Evolutionary conservation across 2,888 invertebrate species (phyloP), one percentile per base, ranked within the genome.

Genomic region (Lymantria dispar): DNA sequence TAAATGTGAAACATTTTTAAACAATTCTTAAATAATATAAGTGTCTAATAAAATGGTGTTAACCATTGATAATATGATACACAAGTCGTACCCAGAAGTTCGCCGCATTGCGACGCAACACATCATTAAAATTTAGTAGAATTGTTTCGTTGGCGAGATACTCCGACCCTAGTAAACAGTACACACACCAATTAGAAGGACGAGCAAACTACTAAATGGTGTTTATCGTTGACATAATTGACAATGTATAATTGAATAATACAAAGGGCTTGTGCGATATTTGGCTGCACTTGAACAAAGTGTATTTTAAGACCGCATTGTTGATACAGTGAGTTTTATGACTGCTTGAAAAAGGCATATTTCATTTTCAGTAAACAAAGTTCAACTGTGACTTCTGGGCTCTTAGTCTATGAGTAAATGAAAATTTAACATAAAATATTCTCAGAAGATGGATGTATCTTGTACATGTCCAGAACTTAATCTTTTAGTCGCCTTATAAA

Each of bases 71-170:
- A 62, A 59, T 55, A 61, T 50, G 52, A 55, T 52, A 65, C 57
- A 64, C 57, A 68, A 64, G 58, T 63, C 53, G 56, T 50, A 51
- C 58, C 61, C 48, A 54, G 55, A 48, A 64, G 63, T 68, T 50
- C 61, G 71, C 80, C 85, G 85, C 87, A 85, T 68, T 85, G 87
- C 86, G 85, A 70, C 84, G 80, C 76, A 68, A 78, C 80, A 76
- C 76, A 73, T 82, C 84, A 85, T 83, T 83, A 79, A 78, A 80
- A 81, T 81, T 78, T 80, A 83, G 70, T 73, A 70, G 62, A 58
- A 67, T 69, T 60, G 64, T 63, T 63, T 51, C 56, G 47, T 33
- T 53, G 64, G 10, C 53, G 55, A 60, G 51, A 56, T 54, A 60
- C 52, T 47, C 36, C 51, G 51, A 60, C 54, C 43, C 44, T 47